Base-by-base conservation (phyloP, 2,888 invertebrate genomes). In the Leucophora obtusa region DNA sequence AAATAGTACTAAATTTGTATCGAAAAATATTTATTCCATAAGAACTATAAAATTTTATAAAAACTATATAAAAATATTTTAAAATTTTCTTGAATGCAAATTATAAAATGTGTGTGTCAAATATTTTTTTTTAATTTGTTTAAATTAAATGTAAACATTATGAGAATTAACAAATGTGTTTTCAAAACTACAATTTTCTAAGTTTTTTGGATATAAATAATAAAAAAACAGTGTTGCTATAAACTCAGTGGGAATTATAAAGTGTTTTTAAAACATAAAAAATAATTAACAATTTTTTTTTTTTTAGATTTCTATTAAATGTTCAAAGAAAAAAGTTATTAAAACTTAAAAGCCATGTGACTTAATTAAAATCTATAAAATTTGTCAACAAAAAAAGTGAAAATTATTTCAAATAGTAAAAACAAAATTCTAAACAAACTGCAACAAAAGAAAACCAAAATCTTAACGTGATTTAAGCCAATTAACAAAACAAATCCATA, bases 401-500 rank as follows among this genome's bases (percentile, higher is more conserved):
- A 66, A 59, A 54, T 9, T 58, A 53, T 28, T 66, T 50, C n/a
- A 47, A 62, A 56, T 65, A 50, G 51, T 60, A 33, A 59, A 28
- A 60, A 59, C 3, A 60, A 68, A 71, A 50, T 35, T 51, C 10
- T 28, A 60, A 75, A 62, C 11, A 35, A 54, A 11, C 7, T 21
- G n/a, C 28, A 14, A 53, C 28, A 69, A 56, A 24, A 60, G 8
- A 21, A 15, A 24, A 47, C 53, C 35, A 63, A 66, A 70, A 43
- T 24, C 18, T 35, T 62, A 70, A 79, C 62, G 63, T 65, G 71
- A 24, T 74, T 63, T 83, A 83, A 83, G 79, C 83, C 83, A 83
- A 83, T 83, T 83, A 83, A 69, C 43, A 60, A 70, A 79, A 53
- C 28, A 17, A 62, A 53, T 43, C 35, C 58, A 69, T 56, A 63